These are phyloP conservation scores for Panurus biarmicus DNA, from an alignment of 2,113 vertebrate species.

Conservation along the genomic window DNA sequence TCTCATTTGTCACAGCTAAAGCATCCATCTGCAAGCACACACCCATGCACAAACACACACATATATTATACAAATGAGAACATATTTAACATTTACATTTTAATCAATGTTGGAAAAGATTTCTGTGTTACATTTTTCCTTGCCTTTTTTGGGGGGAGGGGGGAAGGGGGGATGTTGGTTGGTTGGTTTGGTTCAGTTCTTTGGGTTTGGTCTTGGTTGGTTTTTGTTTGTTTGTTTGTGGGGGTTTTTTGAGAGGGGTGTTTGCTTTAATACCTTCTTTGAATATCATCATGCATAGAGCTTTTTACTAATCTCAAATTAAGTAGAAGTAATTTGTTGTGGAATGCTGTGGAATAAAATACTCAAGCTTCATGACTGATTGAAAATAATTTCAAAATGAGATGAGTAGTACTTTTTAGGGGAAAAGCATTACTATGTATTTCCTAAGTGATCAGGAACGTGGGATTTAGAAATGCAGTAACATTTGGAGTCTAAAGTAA, in stretches of 20 bases:
- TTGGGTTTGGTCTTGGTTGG: neutral
- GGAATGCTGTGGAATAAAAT: neutral
- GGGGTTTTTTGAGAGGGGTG: too few relatives aligned
- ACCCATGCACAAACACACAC: neutral
- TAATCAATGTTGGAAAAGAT: neutral
- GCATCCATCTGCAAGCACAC: neutral
- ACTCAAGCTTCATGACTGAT: neutral
- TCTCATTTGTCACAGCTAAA: neutral
- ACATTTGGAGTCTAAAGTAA: neutral
- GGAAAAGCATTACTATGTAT: neutral
- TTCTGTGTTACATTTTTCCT: neutral
- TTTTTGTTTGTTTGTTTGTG: too few relatives aligned
- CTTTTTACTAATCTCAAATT: neutral
- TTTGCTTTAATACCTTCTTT: neutral
- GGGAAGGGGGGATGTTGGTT: fast-evolving
- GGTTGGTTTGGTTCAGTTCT: neutral
- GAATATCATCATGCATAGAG: neutral
- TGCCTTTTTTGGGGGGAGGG: fast-evolving
- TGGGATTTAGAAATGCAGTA: neutral
- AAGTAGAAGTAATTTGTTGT: neutral
- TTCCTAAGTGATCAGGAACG: neutral
- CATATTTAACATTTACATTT: neutral
- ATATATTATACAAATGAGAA: neutral
- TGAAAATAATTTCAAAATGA: neutral
- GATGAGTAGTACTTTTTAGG: neutral